Percentiles rank a stretch among this genome's conserved stretches.
Conservation (phyloP, 2,797 vertebrate genomes). For the Danionella dracula region DNA sequence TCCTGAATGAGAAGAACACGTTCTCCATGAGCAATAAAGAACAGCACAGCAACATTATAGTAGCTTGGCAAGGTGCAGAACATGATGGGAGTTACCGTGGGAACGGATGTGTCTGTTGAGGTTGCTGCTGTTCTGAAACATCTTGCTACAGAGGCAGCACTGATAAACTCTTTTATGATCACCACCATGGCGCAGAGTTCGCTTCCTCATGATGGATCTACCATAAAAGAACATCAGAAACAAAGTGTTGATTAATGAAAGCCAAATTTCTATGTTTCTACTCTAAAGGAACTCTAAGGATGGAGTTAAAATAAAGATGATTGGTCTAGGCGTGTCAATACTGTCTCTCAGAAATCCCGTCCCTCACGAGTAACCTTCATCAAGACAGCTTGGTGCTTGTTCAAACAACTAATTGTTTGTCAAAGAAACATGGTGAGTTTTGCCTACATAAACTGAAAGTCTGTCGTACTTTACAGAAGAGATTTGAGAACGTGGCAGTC, state of each 20-base stretch:
- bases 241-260: neutral
- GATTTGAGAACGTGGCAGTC: constrained; percentile 36
- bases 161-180: constrained; percentile 91
- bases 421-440: too few species aligned
- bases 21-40: neutral
- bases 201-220: constrained; percentile 69
- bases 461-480: constrained; percentile 46
- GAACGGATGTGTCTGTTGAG: constrained; percentile 95
- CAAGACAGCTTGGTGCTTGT: too few species aligned
- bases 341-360: too few species aligned
- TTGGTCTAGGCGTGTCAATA: too few species aligned
- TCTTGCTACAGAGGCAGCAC: constrained; percentile 88
- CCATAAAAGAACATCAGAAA: too few species aligned
- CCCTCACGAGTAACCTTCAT: too few species aligned
- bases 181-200: constrained; percentile 72
- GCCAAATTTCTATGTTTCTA: too few species aligned
- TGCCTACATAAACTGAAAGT: too few species aligned
- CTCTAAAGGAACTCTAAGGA: too few species aligned
- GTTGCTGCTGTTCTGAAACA: constrained; percentile 99
- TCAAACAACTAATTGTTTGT: too few species aligned
- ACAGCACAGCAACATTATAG: neutral
- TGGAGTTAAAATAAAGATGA: too few species aligned
- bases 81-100: constrained; percentile 69
- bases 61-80: neutral
- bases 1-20: constrained; percentile 62